Evolutionary conservation across 92 coral and sea anemone genomes (phyloP), one percentile per base, ranked within the genome.

Genomic region (Epizoanthus scotinus): DNA sequence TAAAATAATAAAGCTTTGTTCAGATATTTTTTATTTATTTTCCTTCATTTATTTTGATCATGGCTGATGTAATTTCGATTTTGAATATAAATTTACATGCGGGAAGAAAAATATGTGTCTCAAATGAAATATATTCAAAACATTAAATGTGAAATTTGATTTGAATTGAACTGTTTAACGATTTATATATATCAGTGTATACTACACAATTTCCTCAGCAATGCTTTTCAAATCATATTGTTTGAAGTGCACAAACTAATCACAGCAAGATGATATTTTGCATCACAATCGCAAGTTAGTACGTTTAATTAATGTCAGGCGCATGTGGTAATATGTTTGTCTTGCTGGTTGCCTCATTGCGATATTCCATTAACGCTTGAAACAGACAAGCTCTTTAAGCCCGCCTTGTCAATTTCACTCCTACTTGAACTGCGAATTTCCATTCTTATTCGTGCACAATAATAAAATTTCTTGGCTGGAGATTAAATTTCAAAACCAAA

Each of bases 261-360:
- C 73, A 65, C 62, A 65, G 47, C 71, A 67, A 79, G 81, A 57
- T 68, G 14, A 59, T 58, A 75, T 75, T 75, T 75, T 75, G 59
- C 81, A 75, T 75, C 63, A 75, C 81, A 75, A 75, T 75, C 61
- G 81, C 25, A 75, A 75, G 67, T 75, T 75, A 75, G 55, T 58
- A 75, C 81, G 81, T 75, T 58, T 75, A 75, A 75, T 79, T 79
- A 63, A 88, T 84, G 72, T 84, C 88, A 84, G 73, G 86, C 87
- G 85, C 97, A 92, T 92, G 97, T 90, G 97, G 94, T 87, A 90
- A 87, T 78, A 88, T 92, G 94, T 90, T 88, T 74, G 83, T 84
- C 38, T 63, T 21, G 55, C 79, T 70, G 85, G 73, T 47, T 82
- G 77, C 42, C 59, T 75, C 61, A 49, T 53, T 21, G 53, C 24